Evolutionary conservation across 2,888 invertebrate species (phyloP).

Genomic region (Neelides folsomi): DNA sequence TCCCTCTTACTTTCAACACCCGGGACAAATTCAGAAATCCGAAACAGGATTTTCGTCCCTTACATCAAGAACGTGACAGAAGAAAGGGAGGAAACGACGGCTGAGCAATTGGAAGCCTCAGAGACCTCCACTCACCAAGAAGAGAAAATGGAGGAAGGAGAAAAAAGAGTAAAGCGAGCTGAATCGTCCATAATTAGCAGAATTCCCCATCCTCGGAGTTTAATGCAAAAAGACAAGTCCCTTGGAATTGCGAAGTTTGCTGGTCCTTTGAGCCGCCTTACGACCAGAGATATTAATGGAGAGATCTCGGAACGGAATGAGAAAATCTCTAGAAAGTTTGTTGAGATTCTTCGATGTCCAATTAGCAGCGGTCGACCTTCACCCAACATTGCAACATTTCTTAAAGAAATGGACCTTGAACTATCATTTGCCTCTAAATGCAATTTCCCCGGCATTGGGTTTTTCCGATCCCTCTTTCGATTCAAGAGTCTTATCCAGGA

Average conservation of each 20-base stretch:
- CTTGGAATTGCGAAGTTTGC: neutral
- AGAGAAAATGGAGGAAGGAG: constrained; percentile 5
- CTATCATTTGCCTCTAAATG: constrained; percentile 27
- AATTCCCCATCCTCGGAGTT: constrained; percentile 29
- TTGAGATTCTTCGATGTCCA: constrained; percentile 24
- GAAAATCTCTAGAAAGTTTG: constrained; percentile 19
- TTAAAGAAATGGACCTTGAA: constrained; percentile 20
- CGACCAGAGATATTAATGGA: neutral
- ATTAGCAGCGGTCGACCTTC: neutral
- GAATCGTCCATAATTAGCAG: constrained; percentile 13
- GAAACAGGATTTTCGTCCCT: constrained; percentile 27
- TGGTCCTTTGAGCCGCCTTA: neutral
- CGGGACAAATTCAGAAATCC: constrained; percentile 16
- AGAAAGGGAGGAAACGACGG: neutral
- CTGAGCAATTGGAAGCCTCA: neutral
- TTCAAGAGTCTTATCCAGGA: constrained; percentile 25
- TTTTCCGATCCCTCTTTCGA: constrained; percentile 29
- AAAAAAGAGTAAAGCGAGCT: neutral
- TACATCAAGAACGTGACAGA: neutral
- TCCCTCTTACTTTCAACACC: constrained; percentile 26
- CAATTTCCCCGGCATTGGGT: constrained; percentile 31
- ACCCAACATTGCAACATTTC: constrained; percentile 11
- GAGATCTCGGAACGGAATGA: constrained; percentile 22
- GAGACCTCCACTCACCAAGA: constrained; percentile 6
- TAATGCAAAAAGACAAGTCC: constrained; percentile 19